Conservation (phyloP, 2,888 invertebrate species). For the Eupithecia exiguata region DNA sequence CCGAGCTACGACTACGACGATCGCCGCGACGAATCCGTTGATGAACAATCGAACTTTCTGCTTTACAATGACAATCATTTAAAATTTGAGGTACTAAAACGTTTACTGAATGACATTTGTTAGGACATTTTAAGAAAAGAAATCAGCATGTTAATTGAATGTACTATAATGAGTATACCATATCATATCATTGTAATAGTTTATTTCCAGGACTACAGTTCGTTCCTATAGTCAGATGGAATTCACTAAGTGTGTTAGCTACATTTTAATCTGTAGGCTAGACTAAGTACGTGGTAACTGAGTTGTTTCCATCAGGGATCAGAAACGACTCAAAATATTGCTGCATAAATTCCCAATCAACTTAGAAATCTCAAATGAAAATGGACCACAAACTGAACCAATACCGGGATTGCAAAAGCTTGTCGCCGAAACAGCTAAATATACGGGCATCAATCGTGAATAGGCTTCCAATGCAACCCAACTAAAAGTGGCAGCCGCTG, state of each 20-base stretch:
- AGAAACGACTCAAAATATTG: background rate
- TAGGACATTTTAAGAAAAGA: background rate
- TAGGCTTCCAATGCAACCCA: constrained; percentile 44
- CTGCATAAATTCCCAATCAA: constrained; percentile 8
- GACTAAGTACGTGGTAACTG: background rate
- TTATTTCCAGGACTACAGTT: too few species aligned
- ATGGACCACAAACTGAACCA: constrained; percentile 17
- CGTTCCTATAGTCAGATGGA: background rate
- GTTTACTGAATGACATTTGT: constrained; percentile 11
- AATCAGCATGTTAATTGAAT: background rate
- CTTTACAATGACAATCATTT: constrained; percentile 4
- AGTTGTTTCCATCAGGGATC: background rate
- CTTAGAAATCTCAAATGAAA: constrained; percentile 15
- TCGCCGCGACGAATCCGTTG: background rate
- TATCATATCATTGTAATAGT: background rate
- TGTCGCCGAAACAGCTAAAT: constrained; percentile 45
- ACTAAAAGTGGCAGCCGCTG: constrained; percentile 46
- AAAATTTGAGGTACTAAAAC: constrained; percentile 13
- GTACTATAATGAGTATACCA: background rate
- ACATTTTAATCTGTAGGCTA: background rate
- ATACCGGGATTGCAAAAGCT: constrained; percentile 46
- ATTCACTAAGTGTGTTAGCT: background rate
- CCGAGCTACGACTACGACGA: background rate
- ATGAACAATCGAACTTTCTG: constrained; percentile 6
- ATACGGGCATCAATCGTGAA: constrained; percentile 53